Conservation (phyloP, 1,140 invertebrate genomes). For the Brachionus manjavacas region DNA sequence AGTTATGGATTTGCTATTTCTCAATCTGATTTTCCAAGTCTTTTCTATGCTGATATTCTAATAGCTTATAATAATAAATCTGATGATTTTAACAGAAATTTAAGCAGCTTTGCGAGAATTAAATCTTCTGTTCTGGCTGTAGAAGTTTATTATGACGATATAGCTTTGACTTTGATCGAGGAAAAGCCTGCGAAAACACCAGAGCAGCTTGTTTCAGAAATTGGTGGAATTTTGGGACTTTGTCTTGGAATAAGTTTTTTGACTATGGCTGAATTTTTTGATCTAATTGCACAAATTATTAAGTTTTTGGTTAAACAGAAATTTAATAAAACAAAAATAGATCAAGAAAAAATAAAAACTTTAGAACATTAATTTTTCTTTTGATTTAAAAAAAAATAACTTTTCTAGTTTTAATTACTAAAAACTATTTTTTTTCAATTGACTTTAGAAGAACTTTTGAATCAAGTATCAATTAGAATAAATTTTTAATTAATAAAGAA, state of each 20-base stretch:
- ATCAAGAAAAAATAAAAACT: too few species aligned
- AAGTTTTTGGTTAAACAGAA: background rate
- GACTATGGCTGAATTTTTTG: background rate
- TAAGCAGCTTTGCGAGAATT: background rate
- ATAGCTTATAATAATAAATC: too few species aligned
- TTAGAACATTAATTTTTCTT: too few species aligned
- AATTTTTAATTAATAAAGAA: too few species aligned
- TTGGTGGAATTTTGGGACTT: background rate
- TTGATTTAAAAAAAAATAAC: too few species aligned
- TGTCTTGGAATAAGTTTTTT: background rate
- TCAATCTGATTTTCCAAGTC: background rate
- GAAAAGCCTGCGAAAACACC: background rate
- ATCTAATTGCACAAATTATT: background rate
- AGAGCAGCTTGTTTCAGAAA: background rate
- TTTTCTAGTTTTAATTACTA: too few species aligned
- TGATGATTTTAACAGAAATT: too few species aligned
- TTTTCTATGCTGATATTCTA: too few species aligned
- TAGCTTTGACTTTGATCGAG: background rate
- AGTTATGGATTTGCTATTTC: background rate
- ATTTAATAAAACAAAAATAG: background rate
- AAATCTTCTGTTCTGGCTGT: background rate
- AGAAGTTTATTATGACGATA: background rate
- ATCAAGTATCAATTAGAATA: too few species aligned
- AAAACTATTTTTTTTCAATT: too few species aligned
- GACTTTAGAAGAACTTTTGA: too few species aligned